Conservation (phyloP, 2,888 invertebrate genomes). For the Scaptomyza tumidula region DNA sequence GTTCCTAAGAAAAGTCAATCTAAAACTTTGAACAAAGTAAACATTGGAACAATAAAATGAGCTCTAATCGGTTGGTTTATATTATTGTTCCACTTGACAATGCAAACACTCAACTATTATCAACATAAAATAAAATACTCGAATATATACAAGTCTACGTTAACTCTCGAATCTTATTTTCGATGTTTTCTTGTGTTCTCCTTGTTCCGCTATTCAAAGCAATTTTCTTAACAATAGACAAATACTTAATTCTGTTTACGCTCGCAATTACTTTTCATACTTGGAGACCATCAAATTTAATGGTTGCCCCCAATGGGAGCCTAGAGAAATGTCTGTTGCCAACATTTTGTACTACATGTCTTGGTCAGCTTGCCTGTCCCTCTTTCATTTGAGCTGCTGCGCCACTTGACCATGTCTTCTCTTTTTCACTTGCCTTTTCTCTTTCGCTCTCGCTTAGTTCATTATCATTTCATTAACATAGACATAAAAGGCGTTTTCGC, state of each 20-base stretch:
- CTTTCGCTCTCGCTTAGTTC: constrained; percentile 5
- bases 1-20: background rate
- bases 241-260: constrained; percentile 53
- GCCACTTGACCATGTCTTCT: constrained; percentile 12
- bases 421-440: background rate
- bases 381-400: constrained; percentile 46
- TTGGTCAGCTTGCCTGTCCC: constrained; percentile 32
- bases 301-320: constrained; percentile 39
- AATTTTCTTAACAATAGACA: constrained; percentile 37
- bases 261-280: constrained; percentile 50
- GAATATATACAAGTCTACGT: background rate
- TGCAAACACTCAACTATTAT: constrained; percentile 14
- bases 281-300: constrained; percentile 56
- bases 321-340: constrained; percentile 21
- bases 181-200: background rate
- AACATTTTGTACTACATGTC: constrained; percentile 2
- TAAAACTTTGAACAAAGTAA: background rate
- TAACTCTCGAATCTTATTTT: background rate
- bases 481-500: constrained; percentile 60
- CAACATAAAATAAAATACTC: constrained; percentile 26
- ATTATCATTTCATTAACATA: constrained; percentile 80
- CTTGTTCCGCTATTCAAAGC: background rate
- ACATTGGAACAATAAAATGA: background rate
- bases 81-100: constrained; percentile 2
- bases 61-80: too few relatives aligned